Percentiles rank a stretch among this genome's conserved stretches.
Evolutionary conservation across 2,113 vertebrate genomes (phyloP).

Genomic region (Perognathus longimembris): DNA sequence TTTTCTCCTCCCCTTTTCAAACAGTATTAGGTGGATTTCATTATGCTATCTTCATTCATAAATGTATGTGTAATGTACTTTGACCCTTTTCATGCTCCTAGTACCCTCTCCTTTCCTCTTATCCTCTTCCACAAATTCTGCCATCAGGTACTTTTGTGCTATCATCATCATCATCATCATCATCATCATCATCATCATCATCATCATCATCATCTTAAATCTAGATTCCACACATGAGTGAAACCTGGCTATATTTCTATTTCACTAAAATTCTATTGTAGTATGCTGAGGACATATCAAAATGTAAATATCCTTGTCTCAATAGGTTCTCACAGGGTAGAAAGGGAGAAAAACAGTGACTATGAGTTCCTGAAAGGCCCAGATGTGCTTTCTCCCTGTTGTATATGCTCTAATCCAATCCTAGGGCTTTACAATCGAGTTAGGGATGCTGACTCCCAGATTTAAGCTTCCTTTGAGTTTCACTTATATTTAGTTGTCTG

Average conservation of each 20-base stretch:
- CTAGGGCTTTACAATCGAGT: neutral
- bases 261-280: neutral
- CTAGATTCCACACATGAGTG: no score
- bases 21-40: no score
- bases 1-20: no score
- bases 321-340: neutral
- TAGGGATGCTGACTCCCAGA: neutral
- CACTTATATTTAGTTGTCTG: conserved; percentile 19
- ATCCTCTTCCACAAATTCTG: no score
- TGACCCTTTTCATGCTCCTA: no score
- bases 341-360: neutral
- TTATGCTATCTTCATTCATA: neutral
- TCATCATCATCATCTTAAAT: no score
- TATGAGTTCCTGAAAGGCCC: neutral
- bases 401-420: neutral
- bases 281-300: neutral
- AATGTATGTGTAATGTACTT: no score
- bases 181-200: no score
- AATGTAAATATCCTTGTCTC: neutral
- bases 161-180: no score
- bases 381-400: neutral
- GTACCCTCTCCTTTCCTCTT: no score
- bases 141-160: no score
- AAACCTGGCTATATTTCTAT: neutral
- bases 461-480: neutral